Evolutionary conservation across 2,797 vertebrate genomes (phyloP).

Genomic region (Otolemur crassicaudatus): DNA sequence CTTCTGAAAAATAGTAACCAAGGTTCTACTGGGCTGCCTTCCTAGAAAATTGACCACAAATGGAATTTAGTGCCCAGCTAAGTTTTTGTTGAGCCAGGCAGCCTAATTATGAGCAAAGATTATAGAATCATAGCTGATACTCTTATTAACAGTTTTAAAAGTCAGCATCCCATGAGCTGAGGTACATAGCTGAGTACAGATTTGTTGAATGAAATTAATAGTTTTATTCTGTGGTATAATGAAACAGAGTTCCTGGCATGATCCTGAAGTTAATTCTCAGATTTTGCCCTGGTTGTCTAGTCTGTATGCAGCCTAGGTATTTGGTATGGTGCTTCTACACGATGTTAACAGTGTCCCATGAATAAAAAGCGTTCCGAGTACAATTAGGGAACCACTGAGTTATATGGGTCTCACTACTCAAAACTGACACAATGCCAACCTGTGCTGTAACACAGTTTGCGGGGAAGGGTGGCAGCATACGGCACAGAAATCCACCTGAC

Average conservation of each 20-base stretch:
- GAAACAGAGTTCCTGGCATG: neutral
- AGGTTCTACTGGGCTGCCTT: neutral
- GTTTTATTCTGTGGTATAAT: neutral
- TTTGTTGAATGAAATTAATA: neutral
- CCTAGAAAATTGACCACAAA: neutral
- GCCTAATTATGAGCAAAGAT: neutral
- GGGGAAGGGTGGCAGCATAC: neutral
- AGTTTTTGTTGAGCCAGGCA: neutral
- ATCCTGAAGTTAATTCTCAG: neutral
- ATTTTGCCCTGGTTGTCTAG: neutral
- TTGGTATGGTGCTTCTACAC: neutral
- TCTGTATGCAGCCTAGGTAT: too few species aligned
- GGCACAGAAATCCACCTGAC: neutral
- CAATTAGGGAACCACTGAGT: neutral
- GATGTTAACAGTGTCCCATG: neutral
- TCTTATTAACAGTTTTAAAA: slow-evolving; percentile 33
- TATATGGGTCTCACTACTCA: neutral
- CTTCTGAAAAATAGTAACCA: neutral
- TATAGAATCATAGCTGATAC: neutral
- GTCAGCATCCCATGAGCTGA: neutral
- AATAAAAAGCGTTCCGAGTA: neutral
- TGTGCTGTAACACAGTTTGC: neutral
- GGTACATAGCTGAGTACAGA: neutral
- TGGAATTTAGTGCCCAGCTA: neutral
- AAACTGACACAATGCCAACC: neutral